Base-by-base conservation (phyloP, 2,113 vertebrate species). In the Larimichthys polyactis region DNA sequence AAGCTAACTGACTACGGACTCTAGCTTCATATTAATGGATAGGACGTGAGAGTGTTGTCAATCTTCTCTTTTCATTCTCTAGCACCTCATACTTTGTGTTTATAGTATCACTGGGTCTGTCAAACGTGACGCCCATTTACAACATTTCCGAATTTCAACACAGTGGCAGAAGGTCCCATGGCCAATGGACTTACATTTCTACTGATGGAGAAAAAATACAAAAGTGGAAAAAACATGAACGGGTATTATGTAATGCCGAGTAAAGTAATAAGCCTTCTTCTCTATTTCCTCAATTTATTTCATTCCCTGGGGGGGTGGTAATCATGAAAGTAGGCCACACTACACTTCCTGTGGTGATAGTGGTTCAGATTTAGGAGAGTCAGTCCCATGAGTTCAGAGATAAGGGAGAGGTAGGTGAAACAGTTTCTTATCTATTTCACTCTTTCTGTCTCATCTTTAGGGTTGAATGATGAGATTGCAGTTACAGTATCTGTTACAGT, bases 351-450 rank as follows among this genome's bases (percentile, higher is more conserved):
- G 48, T 68, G 20, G 67, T 69, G 46, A 40, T 22, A 6, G 59
- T 55, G 68, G 40, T 52, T 78, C n/a, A 24, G 65, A 58, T 29
- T 40, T 46, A 59, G 49, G 60, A 78, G 17, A 65, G 48, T 44
- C 29, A 7, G 57, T 24, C 52, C 55, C 10, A 48, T n/a, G 58
- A 81, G 72, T 29, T 1, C 8, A 66, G n/a, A 64, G 84, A 88
- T 81, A 74, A 83, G 49, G 43, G 63, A 73, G 8, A 11, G 12
- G 27, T 14, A 59, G 15, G 17, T 48, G 32, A 36, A 16, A 43
- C 40, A 44, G 24, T n/a, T n/a, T 14, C 64, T 43, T 20, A 46
- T 15, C 36, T 36, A 36, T 7, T 8, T 36, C 48, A 10, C 16
- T 51, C 16, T 27, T 16, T 68, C 43, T 73, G 10, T 69, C 43